These are phyloP conservation scores for Drosophila neocordata DNA, from an alignment of 1,140 invertebrate genomes.

Conservation along the genomic window DNA sequence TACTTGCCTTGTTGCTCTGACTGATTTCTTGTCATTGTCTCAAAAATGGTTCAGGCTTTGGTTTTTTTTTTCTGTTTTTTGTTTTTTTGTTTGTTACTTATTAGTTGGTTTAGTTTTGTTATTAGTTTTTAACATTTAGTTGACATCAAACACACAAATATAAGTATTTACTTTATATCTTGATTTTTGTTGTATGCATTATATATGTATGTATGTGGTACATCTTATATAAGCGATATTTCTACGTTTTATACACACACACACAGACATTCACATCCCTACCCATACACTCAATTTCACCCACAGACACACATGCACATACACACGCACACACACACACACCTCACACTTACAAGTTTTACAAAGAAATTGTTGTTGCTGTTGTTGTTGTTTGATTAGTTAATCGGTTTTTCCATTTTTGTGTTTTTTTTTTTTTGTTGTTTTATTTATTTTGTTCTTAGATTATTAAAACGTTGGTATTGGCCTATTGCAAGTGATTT, in stretches of 20 bases:
- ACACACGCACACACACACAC: constrained; percentile 39
- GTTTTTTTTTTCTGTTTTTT: background rate
- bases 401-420: background rate
- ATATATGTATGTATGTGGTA: constrained; percentile 43
- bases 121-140: constrained; percentile 62
- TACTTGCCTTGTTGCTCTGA: constrained; percentile 29
- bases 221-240: constrained; percentile 34
- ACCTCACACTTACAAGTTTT: constrained; percentile 56
- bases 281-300: background rate
- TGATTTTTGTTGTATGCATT: constrained; percentile 30
- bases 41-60: constrained; percentile 55
- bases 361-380: constrained; percentile 50
- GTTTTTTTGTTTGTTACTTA: no score
- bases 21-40: constrained; percentile 3
- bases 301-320: background rate
- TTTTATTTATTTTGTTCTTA: constrained; percentile 51
- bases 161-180: constrained; percentile 33
- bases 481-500: constrained; percentile 64
- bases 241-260: constrained; percentile 35
- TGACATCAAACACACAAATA: constrained; percentile 75
- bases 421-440: constrained; percentile 14
- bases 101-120: constrained; percentile 3
- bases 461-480: constrained; percentile 71
- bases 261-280: constrained; percentile 7
- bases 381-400: constrained; percentile 3